phyloP scores from a whole-genome alignment of 1,140 invertebrate species.

The Papilio machaon region DNA sequence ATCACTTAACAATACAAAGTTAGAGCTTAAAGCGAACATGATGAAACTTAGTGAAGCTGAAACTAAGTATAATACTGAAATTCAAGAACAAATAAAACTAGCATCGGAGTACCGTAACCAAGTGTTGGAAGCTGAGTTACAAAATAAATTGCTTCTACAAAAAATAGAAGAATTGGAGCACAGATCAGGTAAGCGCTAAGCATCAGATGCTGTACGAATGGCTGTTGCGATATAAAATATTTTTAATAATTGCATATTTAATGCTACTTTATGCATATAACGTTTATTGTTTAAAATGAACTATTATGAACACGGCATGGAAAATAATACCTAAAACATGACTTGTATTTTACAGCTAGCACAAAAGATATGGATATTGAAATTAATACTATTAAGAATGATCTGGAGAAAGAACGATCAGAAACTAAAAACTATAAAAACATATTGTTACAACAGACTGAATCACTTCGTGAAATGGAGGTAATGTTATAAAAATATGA shows the following conservation, averaged over 20 bases:
- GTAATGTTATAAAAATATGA: constrained; percentile 43
- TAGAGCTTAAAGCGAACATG: constrained; percentile 57
- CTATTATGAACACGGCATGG: no score
- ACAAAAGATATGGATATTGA: constrained; percentile 43
- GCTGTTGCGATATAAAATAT: no score
- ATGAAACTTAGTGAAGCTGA: constrained; percentile 63
- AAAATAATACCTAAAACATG: no score
- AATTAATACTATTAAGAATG: constrained; percentile 46
- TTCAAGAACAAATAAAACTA: constrained; percentile 58
- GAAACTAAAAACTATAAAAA: constrained; percentile 56
- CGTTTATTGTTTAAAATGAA: no score
- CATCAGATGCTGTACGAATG: no score
- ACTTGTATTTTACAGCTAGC: not conserved
- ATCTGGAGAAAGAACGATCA: constrained; percentile 49
- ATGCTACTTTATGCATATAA: no score
- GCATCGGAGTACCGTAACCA: constrained; percentile 54
- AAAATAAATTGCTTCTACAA: constrained; percentile 52
- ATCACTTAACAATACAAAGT: constrained; percentile 59
- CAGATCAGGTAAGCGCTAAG: constrained; percentile 46
- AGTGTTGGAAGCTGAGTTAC: constrained; percentile 57
- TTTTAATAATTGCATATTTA: no score
- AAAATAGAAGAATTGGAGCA: constrained; percentile 53
- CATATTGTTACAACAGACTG: constrained; percentile 47
- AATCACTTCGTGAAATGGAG: constrained; percentile 57
- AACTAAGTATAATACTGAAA: constrained; percentile 60